phyloP scores from a whole-genome alignment of 2,797 vertebrate genomes.

The Arrhamphus sclerolepis region DNA sequence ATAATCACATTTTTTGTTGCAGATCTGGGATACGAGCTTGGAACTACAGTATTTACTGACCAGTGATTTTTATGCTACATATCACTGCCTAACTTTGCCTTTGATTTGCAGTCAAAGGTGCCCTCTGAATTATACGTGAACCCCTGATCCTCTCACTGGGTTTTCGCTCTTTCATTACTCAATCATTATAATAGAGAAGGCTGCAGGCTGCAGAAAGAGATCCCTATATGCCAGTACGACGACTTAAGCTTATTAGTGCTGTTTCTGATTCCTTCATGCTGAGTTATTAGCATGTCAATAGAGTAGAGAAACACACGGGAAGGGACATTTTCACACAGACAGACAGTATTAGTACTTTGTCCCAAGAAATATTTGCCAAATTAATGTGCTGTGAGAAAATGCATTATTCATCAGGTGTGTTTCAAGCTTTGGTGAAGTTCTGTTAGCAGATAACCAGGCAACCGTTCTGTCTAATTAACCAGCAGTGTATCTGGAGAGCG shows the following conservation, averaged over 20 bases:
- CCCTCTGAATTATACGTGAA: conserved; percentile 48
- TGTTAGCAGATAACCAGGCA: conserved; percentile 55
- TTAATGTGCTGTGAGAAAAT: conserved; percentile 60
- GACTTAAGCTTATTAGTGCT: conserved; percentile 68
- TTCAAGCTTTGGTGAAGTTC: conserved; percentile 46
- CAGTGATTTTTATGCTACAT: neutral
- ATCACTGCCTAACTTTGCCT: conserved; percentile 38
- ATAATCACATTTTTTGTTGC: conserved; percentile 2
- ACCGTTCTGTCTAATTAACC: conserved; percentile 67
- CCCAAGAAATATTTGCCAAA: conserved; percentile 64
- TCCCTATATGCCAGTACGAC: conserved; percentile 44
- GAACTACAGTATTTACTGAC: neutral
- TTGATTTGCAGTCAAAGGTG: conserved; percentile 55
- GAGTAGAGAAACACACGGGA: conserved; percentile 38
- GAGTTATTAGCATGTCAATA: conserved; percentile 71
- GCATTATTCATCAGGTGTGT: conserved; percentile 67
- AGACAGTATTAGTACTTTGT: conserved; percentile 55
- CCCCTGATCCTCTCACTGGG: conserved; percentile 51
- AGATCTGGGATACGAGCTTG: conserved; percentile 5
- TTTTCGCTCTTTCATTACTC: conserved; percentile 68
- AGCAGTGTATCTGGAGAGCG: conserved; percentile 44
- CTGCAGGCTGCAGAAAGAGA: conserved; percentile 42
- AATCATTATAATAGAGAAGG: conserved; percentile 61
- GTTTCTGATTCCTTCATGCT: conserved; percentile 53
- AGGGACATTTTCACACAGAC: conserved; percentile 59